Base-by-base conservation (phyloP, 2,113 vertebrate species). In the Alethe castanea region DNA sequence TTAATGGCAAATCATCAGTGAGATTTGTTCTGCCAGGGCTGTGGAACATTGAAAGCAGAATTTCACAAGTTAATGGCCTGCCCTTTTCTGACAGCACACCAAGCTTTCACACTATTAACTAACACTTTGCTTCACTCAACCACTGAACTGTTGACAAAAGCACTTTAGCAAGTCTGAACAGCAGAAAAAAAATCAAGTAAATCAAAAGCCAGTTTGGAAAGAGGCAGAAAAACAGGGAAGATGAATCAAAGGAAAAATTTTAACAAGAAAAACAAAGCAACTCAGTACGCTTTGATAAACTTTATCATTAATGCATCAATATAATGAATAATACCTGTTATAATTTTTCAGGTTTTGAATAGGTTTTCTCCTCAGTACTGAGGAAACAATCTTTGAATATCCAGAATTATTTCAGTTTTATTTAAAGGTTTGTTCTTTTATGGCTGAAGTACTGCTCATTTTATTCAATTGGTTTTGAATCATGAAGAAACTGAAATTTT, bases 61-160 rank as follows among this genome's bases (percentile, higher is more conserved):
- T 97, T 98, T 96, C 94, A 42, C 94, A 97, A 96, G 89, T 97
- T 97, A 98, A 98, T 97, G 94, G 92, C 73, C 95, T 97, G 97
- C 94, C 96, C 96, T 97, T 97, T 97, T 94, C 96, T 97, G 96
- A 98, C 94, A 98, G 95, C 96, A 96, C 95, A 97, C 97, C 79
- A 96, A 95, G 96, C 96, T 98, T 97, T 97, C 97, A 97, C 95
- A 97, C 96, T 96, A 72, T 97, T 97, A 98, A 97, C 96, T 97
- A 98, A 96, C 95, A 97, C 91, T 97, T 97, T 95, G 88, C 96
- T 91, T 98, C 95, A 96, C 92, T 98, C 94, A 98, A 81, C 88
- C 95, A 91, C 94, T 97, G 93, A 97, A 96, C 95, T 97, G 95
- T 97, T 97, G 97, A 97, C 96, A 97, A 97, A 95, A 97, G 91